Evolutionary conservation across 1,140 invertebrate genomes (phyloP).

Genomic region (Bombyx mandarina): DNA sequence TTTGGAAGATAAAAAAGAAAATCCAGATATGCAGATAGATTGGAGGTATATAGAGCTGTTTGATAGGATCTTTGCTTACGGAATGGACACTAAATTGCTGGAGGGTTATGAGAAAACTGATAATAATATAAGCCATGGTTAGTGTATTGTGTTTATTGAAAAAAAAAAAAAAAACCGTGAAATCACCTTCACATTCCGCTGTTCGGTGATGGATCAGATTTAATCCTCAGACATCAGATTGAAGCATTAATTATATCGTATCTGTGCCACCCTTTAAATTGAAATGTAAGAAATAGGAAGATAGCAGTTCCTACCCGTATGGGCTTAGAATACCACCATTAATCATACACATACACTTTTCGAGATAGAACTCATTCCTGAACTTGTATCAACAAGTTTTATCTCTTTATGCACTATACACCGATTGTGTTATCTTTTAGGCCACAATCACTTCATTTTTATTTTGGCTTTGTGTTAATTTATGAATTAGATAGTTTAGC

Average conservation of each 20-base stretch:
- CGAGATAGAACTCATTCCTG: too few relatives aligned
- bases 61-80: constrained; percentile 61
- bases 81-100: constrained; percentile 48
- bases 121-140: constrained; percentile 32
- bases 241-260: background rate
- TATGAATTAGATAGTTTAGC: too few relatives aligned
- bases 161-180: too few relatives aligned
- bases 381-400: too few relatives aligned
- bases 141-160: constrained; percentile 9
- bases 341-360: too few relatives aligned
- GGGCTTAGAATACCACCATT: too few relatives aligned
- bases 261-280: background rate
- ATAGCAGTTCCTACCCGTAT: too few relatives aligned
- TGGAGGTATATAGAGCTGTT: constrained; percentile 61
- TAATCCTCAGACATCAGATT: background rate
- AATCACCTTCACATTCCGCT: too few relatives aligned
- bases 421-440: too few relatives aligned
- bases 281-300: background rate
- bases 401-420: too few relatives aligned
- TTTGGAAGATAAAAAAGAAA: constrained; percentile 54
- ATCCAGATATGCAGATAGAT: constrained; percentile 55
- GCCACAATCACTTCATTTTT: too few relatives aligned
- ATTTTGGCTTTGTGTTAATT: too few relatives aligned
- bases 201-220: background rate
- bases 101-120: constrained; percentile 36